Base-by-base conservation (phyloP, 2,797 vertebrate genomes). In the Urophycis tenuis region DNA sequence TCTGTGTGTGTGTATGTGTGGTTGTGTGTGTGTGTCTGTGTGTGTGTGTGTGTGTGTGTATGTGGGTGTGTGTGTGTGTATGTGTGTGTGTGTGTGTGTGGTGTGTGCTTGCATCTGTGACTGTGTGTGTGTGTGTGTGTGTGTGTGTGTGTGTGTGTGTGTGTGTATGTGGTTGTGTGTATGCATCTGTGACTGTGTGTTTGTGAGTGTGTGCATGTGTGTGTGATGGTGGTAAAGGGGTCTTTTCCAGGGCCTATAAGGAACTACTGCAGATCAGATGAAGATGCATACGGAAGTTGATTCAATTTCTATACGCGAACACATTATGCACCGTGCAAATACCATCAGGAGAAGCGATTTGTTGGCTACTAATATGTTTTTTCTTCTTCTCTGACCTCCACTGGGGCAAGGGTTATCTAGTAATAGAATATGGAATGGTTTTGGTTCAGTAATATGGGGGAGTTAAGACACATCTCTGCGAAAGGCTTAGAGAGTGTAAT, bases 191-290 rank as follows among this genome's bases (percentile, higher is more conserved):
- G n/a, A 2, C 1, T 64, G 53, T 29, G 53, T 25, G n/a, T 29
- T n/a, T 64, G n/a, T 11, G 53, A 25, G 53, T 29, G 22, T 64
- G 53, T 10, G n/a, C 10, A 25, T 67, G 60, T 29, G 60, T 67
- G 60, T 12, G 25, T 29, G 60, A 12, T 67, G 53, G 49, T 60
- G 53, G 53, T 7, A 25, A n/a, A 2, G 78, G 83, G 85, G 84
- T 89, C 85, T 81, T 88, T 87, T 86, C 85, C 81, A 83, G 83
- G 87, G 85, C 36, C 82, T 71, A n/a, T n/a, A 41, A 60, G 79
- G 85, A 82, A 84, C 84, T 86, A 87, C 87, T 87, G 87, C 87
- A 84, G 86, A 90, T 88, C 83, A 89, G 85, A 83, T 73, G 0
- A 64, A 39, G 25, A 33, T 33, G 39, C 15, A n/a, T 67, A 25